Conservation (phyloP, 35 echinoderm and acorn worm genomes). For the Lytechinus pictus region DNA sequence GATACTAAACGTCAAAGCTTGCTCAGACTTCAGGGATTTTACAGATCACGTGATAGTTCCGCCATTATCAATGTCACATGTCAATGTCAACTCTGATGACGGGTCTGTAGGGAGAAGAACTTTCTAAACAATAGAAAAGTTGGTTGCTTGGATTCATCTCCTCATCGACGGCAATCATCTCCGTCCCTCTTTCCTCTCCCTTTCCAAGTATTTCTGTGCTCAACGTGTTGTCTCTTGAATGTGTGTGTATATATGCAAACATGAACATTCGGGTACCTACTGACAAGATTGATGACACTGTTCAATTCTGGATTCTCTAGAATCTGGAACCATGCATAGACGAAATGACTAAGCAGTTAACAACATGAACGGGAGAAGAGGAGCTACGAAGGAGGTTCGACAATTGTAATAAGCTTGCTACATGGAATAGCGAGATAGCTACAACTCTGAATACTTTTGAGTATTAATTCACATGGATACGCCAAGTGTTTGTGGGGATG, state of each 20-base stretch:
- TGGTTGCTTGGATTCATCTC: neutral
- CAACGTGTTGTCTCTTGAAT: neutral
- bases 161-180: neutral
- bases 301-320: neutral
- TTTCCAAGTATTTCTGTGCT: neutral
- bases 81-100: neutral
- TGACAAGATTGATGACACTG: neutral
- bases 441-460: neutral
- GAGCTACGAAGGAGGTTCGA: neutral
- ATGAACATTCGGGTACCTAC: neutral
- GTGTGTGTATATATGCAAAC: no score
- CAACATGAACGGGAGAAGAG: neutral
- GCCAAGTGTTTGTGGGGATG: neutral
- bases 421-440: neutral
- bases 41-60: neutral
- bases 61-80: constrained; percentile 1
- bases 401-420: neutral
- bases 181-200: neutral
- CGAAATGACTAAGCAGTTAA: neutral
- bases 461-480: neutral
- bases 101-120: neutral
- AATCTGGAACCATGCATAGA: neutral
- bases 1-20: neutral
- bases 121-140: neutral
- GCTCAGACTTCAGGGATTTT: neutral